Conservation (phyloP, 2,113 vertebrate genomes). For the Tupaia tana region DNA sequence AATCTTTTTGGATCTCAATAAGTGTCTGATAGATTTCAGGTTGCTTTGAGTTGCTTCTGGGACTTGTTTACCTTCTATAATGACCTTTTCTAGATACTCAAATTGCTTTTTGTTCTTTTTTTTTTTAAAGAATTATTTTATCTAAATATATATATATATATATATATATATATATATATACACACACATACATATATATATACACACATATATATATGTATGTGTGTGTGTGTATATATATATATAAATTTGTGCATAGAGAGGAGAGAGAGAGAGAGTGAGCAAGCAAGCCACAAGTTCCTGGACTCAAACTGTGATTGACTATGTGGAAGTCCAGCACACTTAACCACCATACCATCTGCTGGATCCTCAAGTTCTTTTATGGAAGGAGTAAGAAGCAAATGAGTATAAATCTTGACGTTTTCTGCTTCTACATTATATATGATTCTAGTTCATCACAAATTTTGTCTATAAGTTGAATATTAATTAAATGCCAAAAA, state of each 20-base stretch:
- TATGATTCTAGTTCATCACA: constrained; percentile 80
- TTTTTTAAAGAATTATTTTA: too few species aligned
- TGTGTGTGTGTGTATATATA: too few species aligned
- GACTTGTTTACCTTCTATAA: constrained; percentile 71
- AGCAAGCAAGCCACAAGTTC: too few species aligned
- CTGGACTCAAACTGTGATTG: too few species aligned
- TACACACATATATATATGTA: too few species aligned
- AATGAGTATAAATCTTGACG: constrained; percentile 82
- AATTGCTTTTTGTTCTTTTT: constrained; percentile 47
- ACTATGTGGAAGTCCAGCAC: too few species aligned
- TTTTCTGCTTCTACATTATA: constrained; percentile 78
- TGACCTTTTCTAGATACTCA: constrained; percentile 82
- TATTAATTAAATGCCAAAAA: constrained; percentile 84
- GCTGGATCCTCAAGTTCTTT: constrained; percentile 82
- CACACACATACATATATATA: too few species aligned
- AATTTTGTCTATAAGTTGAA: constrained; percentile 77
- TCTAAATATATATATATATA: too few species aligned
- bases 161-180: too few species aligned
- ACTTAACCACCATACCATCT: too few species aligned
- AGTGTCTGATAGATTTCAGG: constrained; percentile 81
- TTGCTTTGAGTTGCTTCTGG: constrained; percentile 74
- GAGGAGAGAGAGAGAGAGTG: too few species aligned
- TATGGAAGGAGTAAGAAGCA: constrained; percentile 80
- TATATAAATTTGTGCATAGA: too few species aligned
- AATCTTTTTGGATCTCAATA: constrained; percentile 72